Evolutionary conservation across 1,140 invertebrate species (phyloP).

Genomic region (Chionoecetes opilio): DNA sequence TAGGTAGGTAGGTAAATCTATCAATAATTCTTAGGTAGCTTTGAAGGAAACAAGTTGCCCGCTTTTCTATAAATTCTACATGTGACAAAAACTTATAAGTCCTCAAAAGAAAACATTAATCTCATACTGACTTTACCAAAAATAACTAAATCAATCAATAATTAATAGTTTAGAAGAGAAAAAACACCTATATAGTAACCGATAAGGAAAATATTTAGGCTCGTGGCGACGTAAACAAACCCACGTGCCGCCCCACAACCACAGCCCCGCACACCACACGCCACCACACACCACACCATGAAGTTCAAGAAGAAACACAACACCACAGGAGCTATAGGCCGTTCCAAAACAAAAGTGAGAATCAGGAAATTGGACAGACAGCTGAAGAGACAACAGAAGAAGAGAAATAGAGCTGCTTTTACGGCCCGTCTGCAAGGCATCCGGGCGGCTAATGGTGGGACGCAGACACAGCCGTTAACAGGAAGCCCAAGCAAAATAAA

Average conservation of each 20-base stretch:
- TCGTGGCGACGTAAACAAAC: neutral
- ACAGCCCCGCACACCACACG: neutral
- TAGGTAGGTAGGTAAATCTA: no score
- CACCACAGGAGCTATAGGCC: neutral
- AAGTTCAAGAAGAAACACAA: conserved; percentile 11
- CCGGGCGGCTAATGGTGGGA: neutral
- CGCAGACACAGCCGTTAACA: neutral
- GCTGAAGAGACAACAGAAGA: conserved; percentile 14
- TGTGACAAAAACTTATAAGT: no score
- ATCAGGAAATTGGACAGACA: conserved; percentile 22
- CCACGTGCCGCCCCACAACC: neutral
- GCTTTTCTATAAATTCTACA: no score
- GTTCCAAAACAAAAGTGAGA: neutral
- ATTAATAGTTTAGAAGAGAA: no score
- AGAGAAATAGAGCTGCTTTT: neutral
- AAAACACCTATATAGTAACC: no score
- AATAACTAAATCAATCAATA: no score
- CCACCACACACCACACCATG: neutral
- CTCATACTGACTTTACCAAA: no score
- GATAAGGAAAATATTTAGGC: neutral
- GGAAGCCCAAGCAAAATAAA: neutral
- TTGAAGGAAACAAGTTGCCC: no score
- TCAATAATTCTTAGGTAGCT: no score
- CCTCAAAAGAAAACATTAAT: no score
- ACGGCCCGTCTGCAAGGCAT: neutral